A percentile compares a stretch with the other conserved stretches of the same genome.
phyloP scores from a whole-genome alignment of 2,797 vertebrate species.

The Centropyge bicolor region DNA sequence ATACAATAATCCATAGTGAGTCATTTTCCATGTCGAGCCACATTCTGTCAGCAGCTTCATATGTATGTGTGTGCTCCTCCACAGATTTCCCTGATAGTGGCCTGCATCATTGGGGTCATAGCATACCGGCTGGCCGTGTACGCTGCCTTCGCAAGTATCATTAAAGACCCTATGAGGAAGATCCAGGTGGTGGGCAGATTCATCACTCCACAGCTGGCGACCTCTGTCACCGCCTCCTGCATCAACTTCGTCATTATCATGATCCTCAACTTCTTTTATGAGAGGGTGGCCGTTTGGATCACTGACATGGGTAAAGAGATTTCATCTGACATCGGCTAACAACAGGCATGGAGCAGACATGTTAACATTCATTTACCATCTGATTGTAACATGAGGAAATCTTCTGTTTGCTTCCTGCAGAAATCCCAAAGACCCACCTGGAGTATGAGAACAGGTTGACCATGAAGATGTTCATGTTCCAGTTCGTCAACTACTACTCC shows the following conservation, averaged over 20 bases:
- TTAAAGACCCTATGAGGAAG: conserved; percentile 88
- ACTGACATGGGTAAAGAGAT: conserved; percentile 93
- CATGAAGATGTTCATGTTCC: conserved; percentile 99
- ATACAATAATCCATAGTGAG: not conserved
- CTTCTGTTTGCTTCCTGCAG: conserved; percentile 75
- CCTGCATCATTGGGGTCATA: conserved; percentile 94
- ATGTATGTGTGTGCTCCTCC: not conserved
- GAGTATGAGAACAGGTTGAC: conserved; percentile 98
- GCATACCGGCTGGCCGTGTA: conserved; percentile 94
- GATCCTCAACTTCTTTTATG: conserved; percentile 97
- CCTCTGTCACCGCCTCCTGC: conserved; percentile 94
- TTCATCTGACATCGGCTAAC: not conserved
- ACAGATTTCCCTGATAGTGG: conserved; percentile 92
- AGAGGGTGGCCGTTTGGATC: conserved; percentile 95
- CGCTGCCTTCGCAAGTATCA: conserved; percentile 92
- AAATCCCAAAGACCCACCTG: conserved; percentile 96
- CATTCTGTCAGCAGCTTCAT: not conserved
- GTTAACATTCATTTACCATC: not conserved
- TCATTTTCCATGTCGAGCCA: not conserved
- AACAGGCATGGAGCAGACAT: not conserved
- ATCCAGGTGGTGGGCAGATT: conserved; percentile 88
- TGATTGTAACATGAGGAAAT: not conserved
- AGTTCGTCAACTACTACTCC: conserved; percentile 99
- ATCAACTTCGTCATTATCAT: conserved; percentile 98
- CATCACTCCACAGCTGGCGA: conserved; percentile 94